phyloP scores from a whole-genome alignment of 2,888 invertebrate species.

The Lasioglossum marginatum region DNA sequence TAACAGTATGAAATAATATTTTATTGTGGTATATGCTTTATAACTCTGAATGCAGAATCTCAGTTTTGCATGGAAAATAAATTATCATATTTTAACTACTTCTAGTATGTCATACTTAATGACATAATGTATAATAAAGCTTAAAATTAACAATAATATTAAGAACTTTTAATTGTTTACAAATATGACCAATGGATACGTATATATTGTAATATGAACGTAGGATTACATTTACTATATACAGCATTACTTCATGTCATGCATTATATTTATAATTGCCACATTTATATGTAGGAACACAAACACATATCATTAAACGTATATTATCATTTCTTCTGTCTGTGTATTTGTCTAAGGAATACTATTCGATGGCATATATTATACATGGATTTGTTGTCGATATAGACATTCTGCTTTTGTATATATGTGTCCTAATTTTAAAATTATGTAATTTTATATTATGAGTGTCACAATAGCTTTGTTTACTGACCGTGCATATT shows the following conservation, averaged over 20 bases:
- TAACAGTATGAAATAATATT: slow-evolving; percentile 18
- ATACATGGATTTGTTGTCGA: neutral
- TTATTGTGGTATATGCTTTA: slow-evolving; percentile 26
- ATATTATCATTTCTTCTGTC: slow-evolving; percentile 25
- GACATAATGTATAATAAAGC: slow-evolving; percentile 10
- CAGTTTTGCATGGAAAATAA: slow-evolving; percentile 50
- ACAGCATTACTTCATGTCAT: neutral
- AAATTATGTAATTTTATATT: slow-evolving; percentile 29
- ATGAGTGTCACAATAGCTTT: slow-evolving; percentile 43
- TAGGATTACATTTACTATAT: neutral
- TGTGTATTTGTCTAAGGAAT: neutral
- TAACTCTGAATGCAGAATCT: slow-evolving; percentile 30
- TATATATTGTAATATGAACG: slow-evolving; percentile 12
- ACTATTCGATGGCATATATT: neutral
- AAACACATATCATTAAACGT: slow-evolving; percentile 21
- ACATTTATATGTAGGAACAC: slow-evolving; percentile 11
- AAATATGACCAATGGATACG: neutral
- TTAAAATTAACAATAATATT: neutral
- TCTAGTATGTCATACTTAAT: slow-evolving; percentile 18
- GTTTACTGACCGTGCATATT: slow-evolving; percentile 18
- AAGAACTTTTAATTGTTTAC: neutral
- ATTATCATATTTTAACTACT: slow-evolving; percentile 28
- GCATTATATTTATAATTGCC: neutral
- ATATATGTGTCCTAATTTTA: slow-evolving; percentile 25
- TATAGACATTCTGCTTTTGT: slow-evolving; percentile 22